phyloP scores from a whole-genome alignment of 2,797 vertebrate species.

The Enteromius argenteus region DNA sequence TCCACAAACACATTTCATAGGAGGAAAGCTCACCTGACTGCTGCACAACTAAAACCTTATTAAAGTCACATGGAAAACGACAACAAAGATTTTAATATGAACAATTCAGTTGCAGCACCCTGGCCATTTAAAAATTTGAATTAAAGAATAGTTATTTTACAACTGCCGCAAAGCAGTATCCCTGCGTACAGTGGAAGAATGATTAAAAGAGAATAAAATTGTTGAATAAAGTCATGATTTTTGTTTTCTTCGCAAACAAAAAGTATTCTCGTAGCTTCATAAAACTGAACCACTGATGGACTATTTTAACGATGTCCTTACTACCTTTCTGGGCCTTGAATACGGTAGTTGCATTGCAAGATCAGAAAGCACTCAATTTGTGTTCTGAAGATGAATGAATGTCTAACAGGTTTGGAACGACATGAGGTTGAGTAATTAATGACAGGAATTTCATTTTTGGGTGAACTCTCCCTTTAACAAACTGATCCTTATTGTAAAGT shows the following conservation, averaged over 20 bases:
- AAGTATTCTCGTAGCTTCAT: neutral
- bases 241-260: neutral
- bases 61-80: neutral
- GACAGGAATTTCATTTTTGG: neutral
- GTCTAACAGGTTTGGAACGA: neutral
- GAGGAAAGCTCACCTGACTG: constrained; percentile 11
- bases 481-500: neutral
- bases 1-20: constrained; percentile 26
- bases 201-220: neutral
- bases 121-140: neutral
- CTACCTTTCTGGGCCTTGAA: neutral
- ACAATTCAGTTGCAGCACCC: neutral
- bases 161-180: neutral
- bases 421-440: neutral
- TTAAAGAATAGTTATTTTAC: neutral
- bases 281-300: neutral
- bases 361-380: neutral
- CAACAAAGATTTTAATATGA: neutral
- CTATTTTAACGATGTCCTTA: neutral
- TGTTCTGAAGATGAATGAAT: neutral
- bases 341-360: neutral
- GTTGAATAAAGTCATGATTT: neutral
- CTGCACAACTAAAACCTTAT: neutral
- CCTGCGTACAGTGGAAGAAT: neutral
- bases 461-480: neutral